These are phyloP conservation scores for Nasonia vitripennis DNA, from an alignment of 1,140 invertebrate species.

Conservation along the genomic window DNA sequence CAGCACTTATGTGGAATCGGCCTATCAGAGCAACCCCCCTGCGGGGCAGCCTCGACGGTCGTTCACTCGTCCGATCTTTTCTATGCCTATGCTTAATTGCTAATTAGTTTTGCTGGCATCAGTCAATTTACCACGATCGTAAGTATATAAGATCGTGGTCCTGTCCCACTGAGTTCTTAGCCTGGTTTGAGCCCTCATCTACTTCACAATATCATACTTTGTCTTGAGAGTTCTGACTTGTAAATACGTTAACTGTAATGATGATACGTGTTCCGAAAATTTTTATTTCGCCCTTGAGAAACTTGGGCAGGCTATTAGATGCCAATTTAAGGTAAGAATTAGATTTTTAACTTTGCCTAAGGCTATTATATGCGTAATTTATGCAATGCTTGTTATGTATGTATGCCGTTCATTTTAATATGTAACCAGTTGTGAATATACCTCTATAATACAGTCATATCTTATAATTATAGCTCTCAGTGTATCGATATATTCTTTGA, in stretches of 20 bases:
- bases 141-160: too few relatives aligned
- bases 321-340: constrained; percentile 57
- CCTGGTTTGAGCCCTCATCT: too few relatives aligned
- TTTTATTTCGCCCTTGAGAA: constrained; percentile 46
- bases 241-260: background rate
- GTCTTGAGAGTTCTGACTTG: background rate
- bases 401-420: background rate
- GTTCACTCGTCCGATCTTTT: too few relatives aligned
- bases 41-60: too few relatives aligned
- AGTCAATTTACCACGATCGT: too few relatives aligned
- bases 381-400: background rate
- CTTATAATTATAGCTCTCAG: background rate
- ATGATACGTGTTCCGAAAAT: constrained; percentile 57
- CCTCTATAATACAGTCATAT: background rate
- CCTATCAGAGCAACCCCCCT: too few relatives aligned
- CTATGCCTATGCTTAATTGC: too few relatives aligned
- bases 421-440: background rate
- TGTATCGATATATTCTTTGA: constrained; percentile 12
- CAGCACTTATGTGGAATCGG: too few relatives aligned
- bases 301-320: constrained; percentile 54
- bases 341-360: background rate
- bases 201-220: too few relatives aligned
- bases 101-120: too few relatives aligned
- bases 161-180: too few relatives aligned
- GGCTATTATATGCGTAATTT: background rate